phyloP scores from a whole-genome alignment of 2,113 vertebrate species.

The Psittacus erithacus region DNA sequence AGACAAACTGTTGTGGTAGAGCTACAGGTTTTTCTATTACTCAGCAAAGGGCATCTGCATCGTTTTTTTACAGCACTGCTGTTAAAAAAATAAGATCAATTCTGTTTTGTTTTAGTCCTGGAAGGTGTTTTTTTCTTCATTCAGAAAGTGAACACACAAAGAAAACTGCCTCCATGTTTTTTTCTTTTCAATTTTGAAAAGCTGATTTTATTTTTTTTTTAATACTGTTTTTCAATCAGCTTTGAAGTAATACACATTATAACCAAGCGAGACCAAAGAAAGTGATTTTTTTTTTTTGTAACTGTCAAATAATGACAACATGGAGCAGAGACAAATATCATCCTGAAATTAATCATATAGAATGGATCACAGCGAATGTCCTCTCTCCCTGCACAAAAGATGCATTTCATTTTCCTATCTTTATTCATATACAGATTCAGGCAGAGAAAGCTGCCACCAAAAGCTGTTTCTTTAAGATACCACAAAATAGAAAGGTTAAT shows the following conservation, averaged over 20 bases:
- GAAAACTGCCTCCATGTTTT: fast-evolving
- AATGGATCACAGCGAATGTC: not conserved
- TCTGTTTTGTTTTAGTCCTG: not conserved
- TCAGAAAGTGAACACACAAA: not conserved
- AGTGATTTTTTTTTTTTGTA: slow-evolving; percentile 3
- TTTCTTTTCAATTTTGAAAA: not conserved
- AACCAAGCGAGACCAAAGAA: not conserved
- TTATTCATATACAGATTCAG: slow-evolving; percentile 9
- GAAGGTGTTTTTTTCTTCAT: not conserved
- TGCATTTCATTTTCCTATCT: slow-evolving; percentile 38
- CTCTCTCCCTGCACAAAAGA: slow-evolving; percentile 9
- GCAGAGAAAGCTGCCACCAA: not conserved
- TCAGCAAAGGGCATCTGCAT: not conserved
- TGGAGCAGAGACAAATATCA: slow-evolving; percentile 2
- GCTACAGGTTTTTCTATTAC: not conserved
- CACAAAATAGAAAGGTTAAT: slow-evolving; percentile 59
- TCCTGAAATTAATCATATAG: slow-evolving; percentile 14
- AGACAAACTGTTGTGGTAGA: not conserved
- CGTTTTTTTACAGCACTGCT: not conserved
- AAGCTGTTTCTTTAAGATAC: slow-evolving; percentile 42
- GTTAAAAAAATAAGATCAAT: not conserved
- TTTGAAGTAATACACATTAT: not conserved
- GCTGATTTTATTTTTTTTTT: not conserved
- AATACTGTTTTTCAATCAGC: not conserved
- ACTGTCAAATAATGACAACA: slow-evolving; percentile 20